Base-by-base conservation (phyloP, 2,797 vertebrate genomes). In the Protonibea diacanthus region DNA sequence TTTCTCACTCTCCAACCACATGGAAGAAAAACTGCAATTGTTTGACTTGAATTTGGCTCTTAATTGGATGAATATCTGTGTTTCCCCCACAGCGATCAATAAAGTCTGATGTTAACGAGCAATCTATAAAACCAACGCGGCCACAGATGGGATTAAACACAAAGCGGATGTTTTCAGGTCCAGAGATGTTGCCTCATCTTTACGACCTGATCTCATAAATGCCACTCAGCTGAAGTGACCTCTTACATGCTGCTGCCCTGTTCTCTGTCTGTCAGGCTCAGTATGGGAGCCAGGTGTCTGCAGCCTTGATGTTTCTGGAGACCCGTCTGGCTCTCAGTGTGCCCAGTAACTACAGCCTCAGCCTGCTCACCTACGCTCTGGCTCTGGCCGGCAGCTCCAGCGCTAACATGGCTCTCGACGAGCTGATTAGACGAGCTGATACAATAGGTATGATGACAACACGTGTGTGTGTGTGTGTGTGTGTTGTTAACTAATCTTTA, bases 331-430 rank as follows among this genome's bases (percentile, higher is more conserved):
- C 25, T 33, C 84, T 91, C 70, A 95, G 95, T 12, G 92, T 97
- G 87, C 85, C 85, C 10, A 96, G 96, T 83, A 97, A 96, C 93
- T 97, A 97, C 82, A 97, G 96, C 51, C 91, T 99, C 67, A 94
- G 96, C 56, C 90, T 99, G 80, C 82, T 96, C 67, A 87, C 94
- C 0, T 97, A 97, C 0, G 95, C 96, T 0, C 87, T 99, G 76
- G 95, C 96, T 1, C 86, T 96, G 59, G 92, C 94, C 70, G 90
- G 91, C 52, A 96, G 96, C 87, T 11, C 82, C 45, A 87, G 75
- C 55, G 95, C 96, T 0, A 53, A 70, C 56, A 44, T 21, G 1
- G 97, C 96, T 0, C 85, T 97, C 78, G 57, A 68, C n/a, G 9
- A 84, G 44, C 89, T 99, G 85, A 94, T 95, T 29, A 75, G 71